These are phyloP conservation scores for Zaprionus nigranus DNA, from an alignment of 1,140 invertebrate genomes.

Conservation along the genomic window DNA sequence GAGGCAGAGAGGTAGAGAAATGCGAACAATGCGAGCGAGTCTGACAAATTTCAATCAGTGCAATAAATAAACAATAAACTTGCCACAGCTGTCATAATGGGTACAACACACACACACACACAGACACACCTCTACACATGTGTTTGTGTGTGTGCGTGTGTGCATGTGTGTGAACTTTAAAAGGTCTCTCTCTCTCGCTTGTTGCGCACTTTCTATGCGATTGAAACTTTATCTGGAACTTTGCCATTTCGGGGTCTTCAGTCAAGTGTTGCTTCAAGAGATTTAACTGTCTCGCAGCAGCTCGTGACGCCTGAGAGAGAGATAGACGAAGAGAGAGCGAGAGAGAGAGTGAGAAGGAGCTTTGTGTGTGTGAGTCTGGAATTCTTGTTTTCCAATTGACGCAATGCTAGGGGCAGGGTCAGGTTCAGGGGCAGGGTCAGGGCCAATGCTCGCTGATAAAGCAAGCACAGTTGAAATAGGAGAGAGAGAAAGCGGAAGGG, in stretches of 20 bases:
- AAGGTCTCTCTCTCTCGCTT: constrained; percentile 3
- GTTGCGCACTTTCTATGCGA: constrained; percentile 6
- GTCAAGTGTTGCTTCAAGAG: constrained; percentile 14
- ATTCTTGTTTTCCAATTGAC: not conserved
- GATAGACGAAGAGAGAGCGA: not conserved
- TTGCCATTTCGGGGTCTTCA: constrained; percentile 4
- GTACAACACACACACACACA: not conserved
- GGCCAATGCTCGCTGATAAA: not conserved
- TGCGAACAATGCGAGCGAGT: not conserved
- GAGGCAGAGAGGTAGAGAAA: not conserved
- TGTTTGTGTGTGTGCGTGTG: not conserved
- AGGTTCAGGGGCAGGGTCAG: not conserved
- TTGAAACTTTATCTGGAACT: not conserved
- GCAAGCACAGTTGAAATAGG: not conserved
- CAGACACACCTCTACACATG: not conserved
- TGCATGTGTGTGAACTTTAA: not conserved
- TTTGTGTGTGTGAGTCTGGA: not conserved
- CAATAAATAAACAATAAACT: constrained; percentile 10
- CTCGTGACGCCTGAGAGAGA: not conserved
- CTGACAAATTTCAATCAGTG: constrained; percentile 11
- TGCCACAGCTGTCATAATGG: constrained; percentile 4
- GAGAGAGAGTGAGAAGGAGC: not conserved
- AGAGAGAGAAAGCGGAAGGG: not conserved
- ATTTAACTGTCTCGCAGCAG: constrained; percentile 18
- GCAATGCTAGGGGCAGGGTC: not conserved